Evolutionary conservation across 1,140 invertebrate species (phyloP).

Genomic region (Leptonema lineaticorne): DNA sequence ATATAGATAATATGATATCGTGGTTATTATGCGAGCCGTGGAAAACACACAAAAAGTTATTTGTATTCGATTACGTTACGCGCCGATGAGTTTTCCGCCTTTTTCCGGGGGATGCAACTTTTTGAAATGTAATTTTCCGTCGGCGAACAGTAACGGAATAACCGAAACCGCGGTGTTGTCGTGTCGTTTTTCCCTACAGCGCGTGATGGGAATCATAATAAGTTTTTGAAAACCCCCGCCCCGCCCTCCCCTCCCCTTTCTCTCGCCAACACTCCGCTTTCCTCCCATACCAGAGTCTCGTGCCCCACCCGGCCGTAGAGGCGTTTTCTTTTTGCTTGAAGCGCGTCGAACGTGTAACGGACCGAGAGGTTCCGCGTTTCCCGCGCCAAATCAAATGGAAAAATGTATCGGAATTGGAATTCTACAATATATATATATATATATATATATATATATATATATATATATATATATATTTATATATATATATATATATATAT

Average conservation of each 20-base stretch:
- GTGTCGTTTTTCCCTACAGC: conserved; percentile 22
- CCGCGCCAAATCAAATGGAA: conserved; percentile 32
- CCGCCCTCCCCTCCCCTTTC: neutral
- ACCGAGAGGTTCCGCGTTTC: too few relatives aligned
- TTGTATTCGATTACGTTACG: conserved; percentile 30
- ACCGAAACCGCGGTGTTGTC: conserved; percentile 13
- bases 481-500: too few relatives aligned
- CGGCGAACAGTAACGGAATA: conserved; percentile 1
- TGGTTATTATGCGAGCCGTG: neutral
- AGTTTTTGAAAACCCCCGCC: conserved; percentile 24
- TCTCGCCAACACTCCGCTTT: too few relatives aligned
- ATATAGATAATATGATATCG: too few relatives aligned
- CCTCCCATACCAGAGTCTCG: too few relatives aligned
- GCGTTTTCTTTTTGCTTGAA: too few relatives aligned
- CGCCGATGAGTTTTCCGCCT: conserved; percentile 19
- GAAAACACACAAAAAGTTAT: conserved; percentile 19
- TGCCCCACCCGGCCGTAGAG: too few relatives aligned
- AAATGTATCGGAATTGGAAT: conserved; percentile 28
- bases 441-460: too few relatives aligned
- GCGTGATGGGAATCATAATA: conserved; percentile 30
- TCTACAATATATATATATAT: too few relatives aligned
- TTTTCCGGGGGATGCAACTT: conserved; percentile 22
- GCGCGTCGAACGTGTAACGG: too few relatives aligned
- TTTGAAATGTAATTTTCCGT: conserved; percentile 30
- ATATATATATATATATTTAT: too few relatives aligned